A percentile compares a stretch with the other conserved stretches of the same genome.
phyloP scores from a whole-genome alignment of 2,888 invertebrate genomes.

The Tachina grossa region DNA sequence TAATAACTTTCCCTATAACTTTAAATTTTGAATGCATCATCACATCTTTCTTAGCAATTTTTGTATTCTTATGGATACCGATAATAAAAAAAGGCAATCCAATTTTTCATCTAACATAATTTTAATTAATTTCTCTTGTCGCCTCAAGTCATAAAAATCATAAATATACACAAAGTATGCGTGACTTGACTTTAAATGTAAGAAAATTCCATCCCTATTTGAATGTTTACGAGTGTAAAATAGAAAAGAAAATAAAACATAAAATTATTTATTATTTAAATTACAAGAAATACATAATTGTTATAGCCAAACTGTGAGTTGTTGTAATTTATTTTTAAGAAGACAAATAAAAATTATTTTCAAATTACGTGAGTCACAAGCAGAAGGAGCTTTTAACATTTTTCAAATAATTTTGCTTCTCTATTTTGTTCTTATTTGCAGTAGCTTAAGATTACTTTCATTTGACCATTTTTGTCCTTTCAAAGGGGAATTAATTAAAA shows the following conservation, averaged over 20 bases:
- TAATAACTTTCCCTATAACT: neutral
- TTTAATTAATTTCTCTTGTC: constrained; percentile 64
- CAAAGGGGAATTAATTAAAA: constrained; percentile 1
- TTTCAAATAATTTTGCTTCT: neutral
- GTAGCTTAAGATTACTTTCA: neutral
- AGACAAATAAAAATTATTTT: constrained; percentile 41
- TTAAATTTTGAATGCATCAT: neutral
- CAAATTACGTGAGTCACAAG: constrained; percentile 55
- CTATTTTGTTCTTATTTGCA: neutral
- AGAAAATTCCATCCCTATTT: neutral
- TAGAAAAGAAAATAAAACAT: constrained; percentile 24
- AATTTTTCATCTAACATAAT: constrained; percentile 55
- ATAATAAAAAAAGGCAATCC: constrained; percentile 9
- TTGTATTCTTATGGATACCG: neutral
- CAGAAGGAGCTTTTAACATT: neutral
- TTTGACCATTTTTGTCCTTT: constrained; percentile 12
- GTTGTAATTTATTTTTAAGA: constrained; percentile 34
- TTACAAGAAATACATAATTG: constrained; percentile 11
- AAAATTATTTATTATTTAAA: constrained; percentile 41
- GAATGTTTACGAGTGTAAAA: neutral
- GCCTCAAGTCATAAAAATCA: constrained; percentile 62
- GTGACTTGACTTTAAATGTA: constrained; percentile 55
- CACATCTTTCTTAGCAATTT: neutral
- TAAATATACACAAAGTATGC: constrained; percentile 54
- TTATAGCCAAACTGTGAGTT: constrained; percentile 11